These are phyloP conservation scores for Poeciliopsis infans DNA, from an alignment of 2,797 vertebrate genomes.

Conservation along the genomic window DNA sequence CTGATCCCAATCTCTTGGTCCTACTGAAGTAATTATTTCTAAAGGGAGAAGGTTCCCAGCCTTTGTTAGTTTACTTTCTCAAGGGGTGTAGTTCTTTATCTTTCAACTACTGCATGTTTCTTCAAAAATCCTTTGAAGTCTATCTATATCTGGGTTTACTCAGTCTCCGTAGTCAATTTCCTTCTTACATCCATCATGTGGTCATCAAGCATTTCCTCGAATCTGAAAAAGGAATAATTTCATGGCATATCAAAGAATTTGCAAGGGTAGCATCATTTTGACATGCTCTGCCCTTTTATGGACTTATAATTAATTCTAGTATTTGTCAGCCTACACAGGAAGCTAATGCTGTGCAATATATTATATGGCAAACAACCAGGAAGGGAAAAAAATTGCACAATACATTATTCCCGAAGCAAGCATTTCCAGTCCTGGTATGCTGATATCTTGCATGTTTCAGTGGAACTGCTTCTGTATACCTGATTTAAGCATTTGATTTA, in stretches of 20 bases:
- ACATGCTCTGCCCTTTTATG: neutral
- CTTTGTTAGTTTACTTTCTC: slow-evolving; percentile 27
- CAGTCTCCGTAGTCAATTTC: slow-evolving; percentile 24
- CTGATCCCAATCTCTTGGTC: slow-evolving; percentile 54
- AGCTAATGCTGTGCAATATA: neutral
- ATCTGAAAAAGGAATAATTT: slow-evolving; percentile 33
- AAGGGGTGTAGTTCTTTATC: slow-evolving; percentile 39
- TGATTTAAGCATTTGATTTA: neutral
- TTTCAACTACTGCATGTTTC: slow-evolving; percentile 26
- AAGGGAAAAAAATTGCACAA: neutral
- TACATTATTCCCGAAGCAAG: neutral
- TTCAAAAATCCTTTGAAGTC: slow-evolving; percentile 52
- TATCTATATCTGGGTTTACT: slow-evolving; percentile 39
- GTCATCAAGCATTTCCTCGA: slow-evolving; percentile 35
- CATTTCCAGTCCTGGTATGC: neutral
- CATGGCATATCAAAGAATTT: slow-evolving; percentile 28
- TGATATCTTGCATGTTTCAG: neutral
- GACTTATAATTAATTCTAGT: neutral
- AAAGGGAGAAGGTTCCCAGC: slow-evolving; percentile 50
- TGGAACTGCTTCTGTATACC: neutral
- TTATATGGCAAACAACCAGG: neutral
- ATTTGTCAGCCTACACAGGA: neutral
- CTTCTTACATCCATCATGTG: slow-evolving; percentile 35
- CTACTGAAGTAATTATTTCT: slow-evolving; percentile 65
- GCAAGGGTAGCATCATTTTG: neutral